Percentiles rank a stretch among this genome's conserved stretches.
Conservation (phyloP, 2,797 vertebrate genomes). For the Adrianichthys oophorus region DNA sequence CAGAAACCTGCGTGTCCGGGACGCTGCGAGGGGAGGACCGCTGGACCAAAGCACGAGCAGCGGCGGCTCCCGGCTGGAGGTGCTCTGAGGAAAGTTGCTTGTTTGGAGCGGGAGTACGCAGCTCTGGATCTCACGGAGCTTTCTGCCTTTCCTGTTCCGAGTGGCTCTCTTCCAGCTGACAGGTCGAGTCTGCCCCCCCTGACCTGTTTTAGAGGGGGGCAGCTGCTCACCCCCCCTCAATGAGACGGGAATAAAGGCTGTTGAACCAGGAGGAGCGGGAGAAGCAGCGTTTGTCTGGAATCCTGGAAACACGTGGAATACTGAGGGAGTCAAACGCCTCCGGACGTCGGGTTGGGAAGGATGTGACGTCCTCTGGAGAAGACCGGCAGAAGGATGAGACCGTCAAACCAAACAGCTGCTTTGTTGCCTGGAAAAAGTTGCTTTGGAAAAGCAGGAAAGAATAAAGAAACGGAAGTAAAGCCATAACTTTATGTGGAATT, state of each 20-base stretch:
- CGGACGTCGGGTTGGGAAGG: conserved; percentile 22
- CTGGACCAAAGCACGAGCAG: too few species aligned
- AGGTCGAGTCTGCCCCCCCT: conserved; percentile 34
- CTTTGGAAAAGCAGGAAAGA: conserved; percentile 30
- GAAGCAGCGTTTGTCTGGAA: neutral
- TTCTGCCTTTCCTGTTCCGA: conserved; percentile 13
- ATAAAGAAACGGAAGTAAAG: too few species aligned
- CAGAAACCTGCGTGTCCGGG: conserved; percentile 45
- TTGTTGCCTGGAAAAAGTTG: conserved; percentile 59
- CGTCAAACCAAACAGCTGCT: conserved; percentile 15
- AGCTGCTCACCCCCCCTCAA: conserved; percentile 11
- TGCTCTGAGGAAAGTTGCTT: conserved; percentile 47
- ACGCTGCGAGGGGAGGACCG: conserved; percentile 25
- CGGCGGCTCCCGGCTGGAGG: neutral
- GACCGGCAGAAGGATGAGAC: neutral
- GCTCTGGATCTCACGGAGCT: conserved; percentile 16
- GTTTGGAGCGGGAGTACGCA: too few species aligned
- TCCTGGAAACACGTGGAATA: conserved; percentile 15
- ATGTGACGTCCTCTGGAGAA: neutral
- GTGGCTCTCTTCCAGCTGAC: conserved; percentile 33
- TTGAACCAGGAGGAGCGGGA: conserved; percentile 48
- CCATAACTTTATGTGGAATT: too few species aligned
- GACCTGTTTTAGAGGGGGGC: conserved; percentile 33
- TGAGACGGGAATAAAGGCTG: conserved; percentile 47
- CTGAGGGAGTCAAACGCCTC: neutral